A percentile compares a stretch with the other conserved stretches of the same genome.
phyloP scores from a whole-genome alignment of 2,888 invertebrate genomes.

The Halictus ligatus region DNA sequence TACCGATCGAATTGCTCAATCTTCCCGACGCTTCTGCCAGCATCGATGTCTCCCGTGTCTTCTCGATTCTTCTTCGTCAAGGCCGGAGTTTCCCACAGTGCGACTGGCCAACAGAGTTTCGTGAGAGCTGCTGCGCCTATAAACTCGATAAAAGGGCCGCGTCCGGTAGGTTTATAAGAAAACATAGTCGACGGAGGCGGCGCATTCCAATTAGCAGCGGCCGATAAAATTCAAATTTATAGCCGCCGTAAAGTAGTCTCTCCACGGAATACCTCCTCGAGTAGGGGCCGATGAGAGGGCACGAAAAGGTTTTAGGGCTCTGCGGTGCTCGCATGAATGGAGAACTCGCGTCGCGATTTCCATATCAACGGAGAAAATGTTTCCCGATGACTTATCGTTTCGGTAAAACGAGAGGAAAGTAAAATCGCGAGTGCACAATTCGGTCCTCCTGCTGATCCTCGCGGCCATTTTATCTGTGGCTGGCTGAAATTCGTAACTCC shows the following conservation, averaged over 20 bases:
- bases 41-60: background rate
- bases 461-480: background rate
- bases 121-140: background rate
- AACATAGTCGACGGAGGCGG: conserved; percentile 17
- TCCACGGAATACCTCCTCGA: conserved; percentile 33
- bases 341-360: conserved; percentile 70
- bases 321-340: conserved; percentile 59
- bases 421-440: background rate
- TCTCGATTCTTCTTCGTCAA: background rate
- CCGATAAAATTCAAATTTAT: conserved; percentile 64
- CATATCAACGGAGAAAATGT: conserved; percentile 74
- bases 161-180: background rate
- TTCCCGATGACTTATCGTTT: conserved; percentile 73
- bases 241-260: conserved; percentile 39
- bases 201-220: conserved; percentile 33
- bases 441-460: background rate
- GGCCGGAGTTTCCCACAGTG: background rate
- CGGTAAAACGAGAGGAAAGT: background rate
- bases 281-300: conserved; percentile 31
- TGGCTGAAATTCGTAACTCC: background rate
- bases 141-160: conserved; percentile 2
- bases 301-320: conserved; percentile 46
- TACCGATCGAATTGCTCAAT: background rate
- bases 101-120: background rate
- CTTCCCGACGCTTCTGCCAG: background rate